Conservation (phyloP, 2,888 invertebrate species). For the Rhagium mordax region DNA sequence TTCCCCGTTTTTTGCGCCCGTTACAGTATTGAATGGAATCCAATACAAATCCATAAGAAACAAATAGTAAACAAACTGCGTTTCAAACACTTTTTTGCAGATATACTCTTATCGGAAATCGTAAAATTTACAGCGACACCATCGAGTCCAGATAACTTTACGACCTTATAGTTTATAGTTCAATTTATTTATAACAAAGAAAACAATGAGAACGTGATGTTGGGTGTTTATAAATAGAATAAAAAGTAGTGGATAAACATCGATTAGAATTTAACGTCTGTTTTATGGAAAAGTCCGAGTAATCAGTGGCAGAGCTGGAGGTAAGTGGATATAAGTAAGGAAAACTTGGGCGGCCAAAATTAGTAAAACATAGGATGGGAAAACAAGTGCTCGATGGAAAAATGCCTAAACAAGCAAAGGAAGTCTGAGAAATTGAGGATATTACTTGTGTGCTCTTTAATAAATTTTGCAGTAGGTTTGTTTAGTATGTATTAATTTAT, state of each 20-base stretch:
- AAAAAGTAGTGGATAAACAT: not conserved
- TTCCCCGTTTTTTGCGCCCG: not conserved
- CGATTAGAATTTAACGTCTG: conserved; percentile 2
- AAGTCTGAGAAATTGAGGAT: not conserved
- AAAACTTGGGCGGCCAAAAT: too few relatives aligned
- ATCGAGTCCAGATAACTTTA: conserved; percentile 5
- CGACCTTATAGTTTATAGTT: conserved; percentile 21
- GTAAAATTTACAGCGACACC: not conserved
- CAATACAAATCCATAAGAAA: not conserved
- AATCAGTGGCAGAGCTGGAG: not conserved
- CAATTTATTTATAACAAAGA: conserved; percentile 16
- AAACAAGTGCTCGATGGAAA: too few relatives aligned
- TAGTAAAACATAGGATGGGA: too few relatives aligned
- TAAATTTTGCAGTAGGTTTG: not conserved
- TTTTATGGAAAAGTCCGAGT: conserved; percentile 8
- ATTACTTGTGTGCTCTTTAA: not conserved
- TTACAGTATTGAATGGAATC: not conserved
- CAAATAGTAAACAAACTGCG: conserved; percentile 9
- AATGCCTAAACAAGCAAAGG: not conserved
- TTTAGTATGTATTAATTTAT: not conserved
- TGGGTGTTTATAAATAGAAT: conserved; percentile 2
- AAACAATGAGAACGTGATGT: not conserved
- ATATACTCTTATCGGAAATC: conserved; percentile 6
- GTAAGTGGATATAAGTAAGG: not conserved
- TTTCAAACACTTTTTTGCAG: not conserved